Conservation (phyloP, 2,888 invertebrate genomes). For the Melieria omissa region DNA sequence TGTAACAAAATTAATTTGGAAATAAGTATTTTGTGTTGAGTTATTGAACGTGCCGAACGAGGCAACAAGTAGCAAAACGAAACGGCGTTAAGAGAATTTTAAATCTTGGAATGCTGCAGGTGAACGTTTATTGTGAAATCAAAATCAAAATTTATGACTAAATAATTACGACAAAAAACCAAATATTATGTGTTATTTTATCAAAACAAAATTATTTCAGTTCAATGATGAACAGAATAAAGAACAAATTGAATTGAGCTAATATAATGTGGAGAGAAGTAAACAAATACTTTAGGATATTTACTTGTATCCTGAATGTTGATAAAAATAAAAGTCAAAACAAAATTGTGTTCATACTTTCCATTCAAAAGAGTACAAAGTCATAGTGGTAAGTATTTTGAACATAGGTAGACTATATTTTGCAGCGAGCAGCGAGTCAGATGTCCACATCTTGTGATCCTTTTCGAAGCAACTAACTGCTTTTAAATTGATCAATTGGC, state of each 20-base stretch:
- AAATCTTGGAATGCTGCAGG: neutral
- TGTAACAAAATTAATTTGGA: neutral
- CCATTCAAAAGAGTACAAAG: neutral
- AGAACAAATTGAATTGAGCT: neutral
- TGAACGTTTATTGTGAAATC: conserved; percentile 30
- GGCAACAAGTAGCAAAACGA: neutral
- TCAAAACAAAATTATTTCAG: neutral
- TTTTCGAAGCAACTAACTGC: too few species aligned
- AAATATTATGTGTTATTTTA: conserved; percentile 47
- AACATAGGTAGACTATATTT: too few species aligned
- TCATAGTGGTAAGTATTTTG: too few species aligned
- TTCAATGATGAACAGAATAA: neutral
- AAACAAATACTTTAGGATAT: conserved; percentile 44
- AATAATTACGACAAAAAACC: conserved; percentile 32
- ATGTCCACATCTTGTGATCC: too few species aligned
- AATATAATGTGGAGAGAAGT: conserved; percentile 41
- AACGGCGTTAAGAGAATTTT: neutral
- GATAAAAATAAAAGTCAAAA: conserved; percentile 34
- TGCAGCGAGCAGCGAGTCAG: too few species aligned
- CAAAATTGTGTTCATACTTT: neutral
- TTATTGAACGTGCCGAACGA: conserved; percentile 1
- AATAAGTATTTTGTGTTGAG: neutral
- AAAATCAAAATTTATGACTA: conserved; percentile 38
- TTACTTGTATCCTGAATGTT: conserved; percentile 46
- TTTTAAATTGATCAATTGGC: too few species aligned